Evolutionary conservation across 1,140 invertebrate genomes (phyloP), one percentile per base, ranked within the genome.

Genomic region (Diabrotica virgifera): DNA sequence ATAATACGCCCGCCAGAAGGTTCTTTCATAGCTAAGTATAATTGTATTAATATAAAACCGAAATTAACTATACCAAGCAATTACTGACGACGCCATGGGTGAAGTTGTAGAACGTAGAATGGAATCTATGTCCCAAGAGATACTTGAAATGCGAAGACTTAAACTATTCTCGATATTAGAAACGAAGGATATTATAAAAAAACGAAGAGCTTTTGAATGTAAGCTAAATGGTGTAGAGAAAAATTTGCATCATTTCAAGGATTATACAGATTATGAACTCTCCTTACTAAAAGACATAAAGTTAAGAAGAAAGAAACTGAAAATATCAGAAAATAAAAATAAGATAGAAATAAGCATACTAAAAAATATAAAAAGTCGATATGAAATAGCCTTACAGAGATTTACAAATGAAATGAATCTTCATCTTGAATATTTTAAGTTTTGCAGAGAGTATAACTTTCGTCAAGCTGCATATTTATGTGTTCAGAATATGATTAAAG

Each of bases 191-290:
- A 70, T 74, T 51, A 46, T 70, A 10, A 66, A 65, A 54, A 66
- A 58, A 40, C 65, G 73, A 51, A 70, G 63, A 62, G 38, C 70
- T 40, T 71, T 71, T 37, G 71, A 74, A 60, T 64, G 67, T 46
- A 73, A 73, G 64, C 70, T 74, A 10, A 67, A 71, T 60, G 69
- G 66, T 11, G 50, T 68, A 6, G 57, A 64, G n/a, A 74, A 71
- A 60, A 69, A 68, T 58, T 13, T 73, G 10, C 36, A 72, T 46
- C 68, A 70, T 59, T 75, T 68, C 52, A 66, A 63, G 8, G 65
- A 69, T 36, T 71, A 72, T 11, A 75, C 74, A 58, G 40, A 67
- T 9, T 70, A 72, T 37, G 74, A 75, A 62, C 65, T 64, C 54
- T 13, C 40, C 10, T 50, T 75, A 52, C 46, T 75, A 11, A 67